Evolutionary conservation across 2,113 vertebrate species (phyloP).

Genomic region (chimpanzee (Pan troglodytes)): NHGRI_mPanTro3-v2.1_pri NC_072412.2:26761501-26762000

Average conservation of each 20-base stretch:
- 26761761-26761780: neutral
- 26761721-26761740: neutral
- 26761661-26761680: neutral
- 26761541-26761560: neutral
- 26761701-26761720: neutral
- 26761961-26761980: neutral
- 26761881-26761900: neutral
- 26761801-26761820: neutral
- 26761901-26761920: neutral
- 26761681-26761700: neutral
- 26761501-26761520: neutral
- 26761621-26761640: constrained; percentile 4
- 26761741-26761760: neutral
- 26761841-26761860: neutral
- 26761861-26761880: neutral
- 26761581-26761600: neutral
- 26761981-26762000: neutral
- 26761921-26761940: neutral
- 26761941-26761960: neutral
- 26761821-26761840: neutral
- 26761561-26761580: constrained; percentile 3
- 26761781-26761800: neutral
- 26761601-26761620: neutral
- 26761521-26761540: neutral
- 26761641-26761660: neutral